phyloP scores from a whole-genome alignment of 2,113 vertebrate genomes.

The Phylloscopus trochilus region DNA sequence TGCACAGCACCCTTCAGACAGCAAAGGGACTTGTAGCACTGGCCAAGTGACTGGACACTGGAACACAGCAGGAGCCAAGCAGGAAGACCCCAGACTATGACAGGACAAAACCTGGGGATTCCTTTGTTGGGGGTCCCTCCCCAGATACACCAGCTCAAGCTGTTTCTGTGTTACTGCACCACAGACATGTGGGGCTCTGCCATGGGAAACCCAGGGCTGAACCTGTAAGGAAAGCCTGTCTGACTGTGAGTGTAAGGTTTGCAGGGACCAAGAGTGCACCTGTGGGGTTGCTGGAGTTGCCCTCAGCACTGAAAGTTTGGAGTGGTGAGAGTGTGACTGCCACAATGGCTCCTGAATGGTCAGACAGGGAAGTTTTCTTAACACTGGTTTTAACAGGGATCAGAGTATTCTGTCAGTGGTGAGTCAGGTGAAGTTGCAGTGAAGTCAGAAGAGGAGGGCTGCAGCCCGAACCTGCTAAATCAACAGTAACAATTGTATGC shows the following conservation, averaged over 20 bases:
- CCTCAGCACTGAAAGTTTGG: background rate
- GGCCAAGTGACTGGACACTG: fast-evolving
- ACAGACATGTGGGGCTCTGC: background rate
- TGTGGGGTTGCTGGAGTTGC: fast-evolving
- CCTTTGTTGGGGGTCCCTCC: background rate
- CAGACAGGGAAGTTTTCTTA: background rate
- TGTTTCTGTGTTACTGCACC: background rate
- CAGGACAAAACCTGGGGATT: background rate
- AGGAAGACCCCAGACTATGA: background rate
- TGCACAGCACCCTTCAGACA: background rate
- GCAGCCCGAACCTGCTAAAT: background rate
- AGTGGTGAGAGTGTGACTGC: background rate
- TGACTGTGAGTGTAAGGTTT: background rate
- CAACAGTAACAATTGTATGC: background rate
- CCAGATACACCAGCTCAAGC: fast-evolving
- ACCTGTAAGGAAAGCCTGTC: background rate
- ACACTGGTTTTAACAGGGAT: background rate
- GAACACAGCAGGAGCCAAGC: background rate
- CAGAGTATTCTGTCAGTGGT: background rate
- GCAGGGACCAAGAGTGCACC: background rate
- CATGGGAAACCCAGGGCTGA: background rate
- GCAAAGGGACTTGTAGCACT: background rate
- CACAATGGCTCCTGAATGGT: background rate
- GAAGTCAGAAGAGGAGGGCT: background rate
- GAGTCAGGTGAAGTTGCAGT: background rate